Evolutionary conservation across 2,797 vertebrate genomes (phyloP).

Genomic region (Hyperoplus immaculatus): DNA sequence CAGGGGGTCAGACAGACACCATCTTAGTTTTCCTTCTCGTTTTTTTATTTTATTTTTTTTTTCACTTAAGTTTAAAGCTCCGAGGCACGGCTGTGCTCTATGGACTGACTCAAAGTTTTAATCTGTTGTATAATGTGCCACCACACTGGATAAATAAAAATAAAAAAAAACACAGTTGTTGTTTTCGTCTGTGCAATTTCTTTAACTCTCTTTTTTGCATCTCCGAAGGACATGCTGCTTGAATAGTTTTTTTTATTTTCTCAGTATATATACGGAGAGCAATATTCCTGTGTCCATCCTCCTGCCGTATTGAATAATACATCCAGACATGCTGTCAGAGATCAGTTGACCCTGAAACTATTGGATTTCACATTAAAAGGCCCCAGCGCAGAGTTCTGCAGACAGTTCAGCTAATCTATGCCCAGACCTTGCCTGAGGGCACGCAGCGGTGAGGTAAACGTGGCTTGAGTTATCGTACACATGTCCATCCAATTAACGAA

Average conservation of each 20-base stretch:
- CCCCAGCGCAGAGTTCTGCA: slow-evolving; percentile 64
- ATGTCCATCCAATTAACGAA: slow-evolving; percentile 77
- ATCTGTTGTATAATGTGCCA: slow-evolving; percentile 70
- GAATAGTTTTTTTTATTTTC: slow-evolving; percentile 48
- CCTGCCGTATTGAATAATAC: slow-evolving; percentile 74
- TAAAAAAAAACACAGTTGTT: slow-evolving; percentile 26
- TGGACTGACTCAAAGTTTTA: slow-evolving; percentile 66
- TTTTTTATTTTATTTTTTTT: slow-evolving; percentile 8
- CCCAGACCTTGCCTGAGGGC: slow-evolving; percentile 80
- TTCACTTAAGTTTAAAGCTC: slow-evolving; percentile 13
- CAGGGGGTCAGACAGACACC: slow-evolving; percentile 36
- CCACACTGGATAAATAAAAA: slow-evolving; percentile 25
- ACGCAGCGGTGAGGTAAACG: slow-evolving; percentile 62
- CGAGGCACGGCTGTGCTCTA: slow-evolving; percentile 20
- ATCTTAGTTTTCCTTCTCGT: slow-evolving; percentile 33
- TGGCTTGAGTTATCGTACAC: slow-evolving; percentile 70
- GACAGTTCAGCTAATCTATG: slow-evolving; percentile 78
- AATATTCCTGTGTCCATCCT: slow-evolving; percentile 61
- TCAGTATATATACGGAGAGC: slow-evolving; percentile 36
- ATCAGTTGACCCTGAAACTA: slow-evolving; percentile 83
- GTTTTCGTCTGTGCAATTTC: slow-evolving; percentile 42
- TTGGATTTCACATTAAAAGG: slow-evolving; percentile 81
- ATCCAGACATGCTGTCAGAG: slow-evolving; percentile 80
- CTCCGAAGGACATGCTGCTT: slow-evolving; percentile 53
- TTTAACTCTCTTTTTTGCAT: slow-evolving; percentile 43